These are phyloP conservation scores for Aphidoletes aphidimyza DNA, from an alignment of 2,888 invertebrate species.

Conservation along the genomic window DNA sequence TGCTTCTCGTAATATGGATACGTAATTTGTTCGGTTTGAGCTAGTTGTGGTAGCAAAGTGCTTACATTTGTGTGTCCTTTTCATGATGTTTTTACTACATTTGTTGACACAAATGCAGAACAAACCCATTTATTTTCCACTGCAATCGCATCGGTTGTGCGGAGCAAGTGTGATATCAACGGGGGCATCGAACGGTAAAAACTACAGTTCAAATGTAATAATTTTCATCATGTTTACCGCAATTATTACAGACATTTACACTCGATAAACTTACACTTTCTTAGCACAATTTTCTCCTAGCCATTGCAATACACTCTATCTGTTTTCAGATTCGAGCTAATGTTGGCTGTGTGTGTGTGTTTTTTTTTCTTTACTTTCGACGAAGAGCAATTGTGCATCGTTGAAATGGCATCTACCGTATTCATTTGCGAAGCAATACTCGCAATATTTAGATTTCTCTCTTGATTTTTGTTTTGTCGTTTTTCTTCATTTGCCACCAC, in stretches of 20 bases:
- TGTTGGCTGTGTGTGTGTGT: no score
- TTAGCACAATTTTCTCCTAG: background rate
- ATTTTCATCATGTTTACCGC: conserved; percentile 37
- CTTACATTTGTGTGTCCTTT: background rate
- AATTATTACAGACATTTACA: conserved; percentile 46
- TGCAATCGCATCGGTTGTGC: background rate
- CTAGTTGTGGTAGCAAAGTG: background rate
- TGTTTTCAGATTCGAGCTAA: no score
- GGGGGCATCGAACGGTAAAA: background rate
- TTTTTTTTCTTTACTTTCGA: no score
- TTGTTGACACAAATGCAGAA: background rate
- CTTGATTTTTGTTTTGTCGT: background rate
- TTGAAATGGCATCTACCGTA: background rate
- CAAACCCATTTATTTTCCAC: background rate
- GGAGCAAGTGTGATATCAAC: background rate
- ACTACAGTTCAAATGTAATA: conserved; percentile 35
- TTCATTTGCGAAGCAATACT: background rate
- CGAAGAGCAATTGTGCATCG: no score
- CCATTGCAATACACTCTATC: no score
- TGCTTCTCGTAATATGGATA: background rate
- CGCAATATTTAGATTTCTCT: conserved; percentile 10
- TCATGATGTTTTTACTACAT: background rate
- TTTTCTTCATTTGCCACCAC: background rate
- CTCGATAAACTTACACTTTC: conserved; percentile 47
- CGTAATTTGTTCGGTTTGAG: background rate